Conservation (phyloP, 2,113 vertebrate genomes). For the Zingel zingel region DNA sequence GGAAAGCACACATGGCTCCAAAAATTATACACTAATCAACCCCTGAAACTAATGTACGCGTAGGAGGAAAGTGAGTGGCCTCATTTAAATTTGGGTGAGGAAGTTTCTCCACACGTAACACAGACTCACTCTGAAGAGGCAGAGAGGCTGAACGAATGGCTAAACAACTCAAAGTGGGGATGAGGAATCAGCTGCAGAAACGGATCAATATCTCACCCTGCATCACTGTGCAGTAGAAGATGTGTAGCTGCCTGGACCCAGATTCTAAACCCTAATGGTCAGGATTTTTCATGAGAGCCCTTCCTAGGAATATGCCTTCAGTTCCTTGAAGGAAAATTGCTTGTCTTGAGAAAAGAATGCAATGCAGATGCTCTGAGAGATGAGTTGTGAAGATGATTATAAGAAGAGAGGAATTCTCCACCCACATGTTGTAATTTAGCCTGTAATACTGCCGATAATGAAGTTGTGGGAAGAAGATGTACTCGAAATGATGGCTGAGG, state of each 20-base stretch:
- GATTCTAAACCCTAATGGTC: background rate
- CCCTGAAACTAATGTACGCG: background rate
- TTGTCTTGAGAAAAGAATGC: background rate
- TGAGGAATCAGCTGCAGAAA: constrained; percentile 12
- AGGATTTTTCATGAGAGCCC: background rate
- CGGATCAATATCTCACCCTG: constrained; percentile 13
- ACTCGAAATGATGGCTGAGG: background rate
- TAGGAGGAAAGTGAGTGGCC: constrained; percentile 11
- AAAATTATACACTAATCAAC: constrained; percentile 30
- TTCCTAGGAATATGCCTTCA: background rate
- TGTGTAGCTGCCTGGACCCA: background rate
- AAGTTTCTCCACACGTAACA: constrained; percentile 4
- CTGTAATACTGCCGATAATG: constrained; percentile 24
- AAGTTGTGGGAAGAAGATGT: constrained; percentile 21
- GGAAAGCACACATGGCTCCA: background rate
- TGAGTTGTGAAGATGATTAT: constrained; percentile 2
- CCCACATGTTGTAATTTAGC: constrained; percentile 25
- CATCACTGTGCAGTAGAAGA: background rate
- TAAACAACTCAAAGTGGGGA: constrained; percentile 4
- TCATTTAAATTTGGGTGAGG: background rate
- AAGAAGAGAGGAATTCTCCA: constrained; percentile 12
- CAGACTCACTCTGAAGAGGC: constrained; percentile 2
- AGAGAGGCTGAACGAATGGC: background rate
- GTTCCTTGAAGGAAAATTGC: background rate
- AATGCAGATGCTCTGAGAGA: background rate